Conservation (phyloP, 2,113 vertebrate species). For the Chroicocephalus ridibundus region DNA sequence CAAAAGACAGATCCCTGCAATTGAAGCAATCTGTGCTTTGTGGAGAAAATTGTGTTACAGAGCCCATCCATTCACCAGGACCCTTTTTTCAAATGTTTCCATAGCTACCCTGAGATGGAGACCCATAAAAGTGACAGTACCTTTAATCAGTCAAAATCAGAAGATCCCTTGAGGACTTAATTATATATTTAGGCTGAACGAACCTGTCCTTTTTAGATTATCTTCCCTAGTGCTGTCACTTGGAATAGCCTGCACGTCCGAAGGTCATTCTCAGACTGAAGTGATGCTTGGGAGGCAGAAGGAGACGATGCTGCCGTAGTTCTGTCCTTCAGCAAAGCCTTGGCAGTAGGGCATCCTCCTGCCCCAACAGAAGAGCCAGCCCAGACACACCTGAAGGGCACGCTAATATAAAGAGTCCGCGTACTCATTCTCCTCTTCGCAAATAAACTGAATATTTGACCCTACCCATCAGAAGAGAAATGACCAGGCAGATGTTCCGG, state of each 20-base stretch:
- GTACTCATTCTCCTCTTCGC: not conserved
- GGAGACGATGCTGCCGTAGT: not conserved
- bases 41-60: not conserved
- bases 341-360: not conserved
- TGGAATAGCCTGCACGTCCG: not conserved
- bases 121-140: not conserved
- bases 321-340: not conserved
- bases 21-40: not conserved
- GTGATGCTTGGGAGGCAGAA: not conserved
- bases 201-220: not conserved
- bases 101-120: not conserved
- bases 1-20: not conserved
- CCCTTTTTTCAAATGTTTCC: not conserved
- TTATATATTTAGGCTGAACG: not conserved
- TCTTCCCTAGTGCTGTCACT: not conserved
- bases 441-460: not conserved
- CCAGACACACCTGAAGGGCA: not conserved
- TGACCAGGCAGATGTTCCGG: not conserved
- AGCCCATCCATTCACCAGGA: not conserved
- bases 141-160: not conserved
- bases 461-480: not conserved
- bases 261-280: not conserved
- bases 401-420: not conserved
- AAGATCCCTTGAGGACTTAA: not conserved
- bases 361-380: not conserved